Evolutionary conservation across 2,797 vertebrate species (phyloP).

Genomic region (Phataginus tetradactyla): DNA sequence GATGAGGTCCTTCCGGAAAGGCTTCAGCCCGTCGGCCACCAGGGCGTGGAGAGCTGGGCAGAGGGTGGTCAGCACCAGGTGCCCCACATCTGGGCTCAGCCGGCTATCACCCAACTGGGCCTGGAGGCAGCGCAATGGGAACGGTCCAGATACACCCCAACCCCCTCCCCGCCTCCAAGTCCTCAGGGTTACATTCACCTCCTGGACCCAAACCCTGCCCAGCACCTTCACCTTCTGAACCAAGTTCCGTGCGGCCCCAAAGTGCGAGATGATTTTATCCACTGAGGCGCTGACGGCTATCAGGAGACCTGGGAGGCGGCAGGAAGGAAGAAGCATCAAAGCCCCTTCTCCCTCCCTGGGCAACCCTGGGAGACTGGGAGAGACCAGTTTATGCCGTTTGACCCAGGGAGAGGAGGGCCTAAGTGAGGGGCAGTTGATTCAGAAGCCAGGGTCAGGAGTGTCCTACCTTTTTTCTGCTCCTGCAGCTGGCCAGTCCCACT

Average conservation of each 20-base stretch:
- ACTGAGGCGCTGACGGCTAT: constrained; percentile 92
- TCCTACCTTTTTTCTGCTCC: constrained; percentile 83
- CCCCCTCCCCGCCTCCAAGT: not conserved
- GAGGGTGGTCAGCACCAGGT: constrained; percentile 94
- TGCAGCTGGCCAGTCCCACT: constrained; percentile 70
- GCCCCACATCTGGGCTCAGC: constrained; percentile 94
- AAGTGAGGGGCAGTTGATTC: not conserved
- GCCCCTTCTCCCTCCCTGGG: accelerated
- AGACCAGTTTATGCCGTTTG: not conserved
- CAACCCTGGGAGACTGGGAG: constrained; percentile 5
- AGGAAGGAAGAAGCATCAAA: not conserved
- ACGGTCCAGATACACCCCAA: not conserved
- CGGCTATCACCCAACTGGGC: constrained; percentile 96
- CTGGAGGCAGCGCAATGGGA: constrained; percentile 79
- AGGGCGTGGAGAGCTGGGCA: constrained; percentile 93
- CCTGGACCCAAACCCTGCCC: not conserved
- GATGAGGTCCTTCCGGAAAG: constrained; percentile 96
- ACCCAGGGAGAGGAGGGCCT: not conserved
- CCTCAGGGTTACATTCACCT: not conserved
- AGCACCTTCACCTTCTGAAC: constrained; percentile 94
- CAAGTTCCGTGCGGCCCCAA: constrained; percentile 92
- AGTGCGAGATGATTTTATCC: constrained; percentile 96
- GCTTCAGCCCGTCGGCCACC: constrained; percentile 95
- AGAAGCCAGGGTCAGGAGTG: not conserved
- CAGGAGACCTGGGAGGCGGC: constrained; percentile 79